Percentiles rank a stretch among this genome's conserved stretches.
Conservation (phyloP, 2,113 vertebrate species). For the Myotis davidii region DNA sequence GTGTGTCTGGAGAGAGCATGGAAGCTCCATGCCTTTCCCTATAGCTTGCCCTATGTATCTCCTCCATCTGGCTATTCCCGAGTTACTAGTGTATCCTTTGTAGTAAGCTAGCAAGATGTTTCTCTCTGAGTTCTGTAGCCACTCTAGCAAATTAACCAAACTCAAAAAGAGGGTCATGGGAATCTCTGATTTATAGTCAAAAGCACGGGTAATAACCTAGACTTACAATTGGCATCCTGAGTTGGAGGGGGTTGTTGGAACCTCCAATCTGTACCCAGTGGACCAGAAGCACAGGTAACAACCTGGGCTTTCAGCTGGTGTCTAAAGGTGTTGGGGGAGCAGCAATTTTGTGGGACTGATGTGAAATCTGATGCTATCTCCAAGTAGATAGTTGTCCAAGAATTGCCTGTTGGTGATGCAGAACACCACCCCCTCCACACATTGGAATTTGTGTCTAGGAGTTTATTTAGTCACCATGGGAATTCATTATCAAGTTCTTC, state of each 20-base stretch:
- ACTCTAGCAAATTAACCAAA: background rate
- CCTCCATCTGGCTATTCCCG: background rate
- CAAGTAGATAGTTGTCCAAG: background rate
- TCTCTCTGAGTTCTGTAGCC: background rate
- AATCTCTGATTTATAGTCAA: background rate
- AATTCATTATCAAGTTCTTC: background rate
- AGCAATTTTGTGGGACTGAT: background rate
- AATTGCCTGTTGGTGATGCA: background rate
- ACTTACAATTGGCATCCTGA: background rate
- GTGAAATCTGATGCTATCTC: background rate
- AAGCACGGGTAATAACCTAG: background rate
- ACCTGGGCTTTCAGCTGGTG: background rate
- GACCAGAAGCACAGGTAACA: background rate
- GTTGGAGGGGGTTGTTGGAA: background rate
- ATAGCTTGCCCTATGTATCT: background rate
- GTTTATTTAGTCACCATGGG: background rate
- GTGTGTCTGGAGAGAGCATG: background rate
- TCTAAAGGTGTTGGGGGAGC: background rate
- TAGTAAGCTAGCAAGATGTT: background rate
- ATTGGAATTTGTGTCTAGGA: background rate
- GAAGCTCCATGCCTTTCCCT: background rate
- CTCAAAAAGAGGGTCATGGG: background rate
- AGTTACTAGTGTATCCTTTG: background rate
- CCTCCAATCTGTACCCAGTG: background rate
- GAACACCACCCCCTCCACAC: background rate